Conservation (phyloP, 2,888 invertebrate genomes). For the Sminthurides aquaticus region DNA sequence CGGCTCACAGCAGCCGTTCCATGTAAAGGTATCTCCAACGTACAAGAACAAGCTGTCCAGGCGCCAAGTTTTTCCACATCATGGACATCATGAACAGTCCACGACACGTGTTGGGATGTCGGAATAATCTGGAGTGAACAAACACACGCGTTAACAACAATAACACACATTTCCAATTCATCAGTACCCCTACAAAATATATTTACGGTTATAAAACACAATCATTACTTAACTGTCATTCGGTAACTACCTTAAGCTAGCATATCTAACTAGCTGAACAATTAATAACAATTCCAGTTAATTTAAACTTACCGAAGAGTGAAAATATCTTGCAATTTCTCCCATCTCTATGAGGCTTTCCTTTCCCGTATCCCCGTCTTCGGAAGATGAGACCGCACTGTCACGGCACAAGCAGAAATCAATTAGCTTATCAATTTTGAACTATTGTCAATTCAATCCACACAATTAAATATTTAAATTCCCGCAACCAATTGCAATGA, state of each 20-base stretch:
- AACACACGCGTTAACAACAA: too few relatives aligned
- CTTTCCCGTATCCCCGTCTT: not conserved
- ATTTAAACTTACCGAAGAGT: not conserved
- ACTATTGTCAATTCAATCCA: too few relatives aligned
- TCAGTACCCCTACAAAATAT: too few relatives aligned
- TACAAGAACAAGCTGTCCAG: constrained; percentile 17
- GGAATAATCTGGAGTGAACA: constrained; percentile 15
- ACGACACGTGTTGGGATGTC: constrained; percentile 10
- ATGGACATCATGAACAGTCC: constrained; percentile 11
- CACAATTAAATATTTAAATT: too few relatives aligned
- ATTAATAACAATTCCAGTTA: too few relatives aligned
- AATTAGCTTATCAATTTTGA: not conserved
- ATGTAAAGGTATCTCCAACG: constrained; percentile 11
- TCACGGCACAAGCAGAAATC: not conserved
- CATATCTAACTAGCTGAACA: too few relatives aligned
- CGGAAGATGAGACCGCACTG: not conserved
- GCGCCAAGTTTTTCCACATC: not conserved
- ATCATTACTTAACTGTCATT: too few relatives aligned
- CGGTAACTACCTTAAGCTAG: too few relatives aligned
- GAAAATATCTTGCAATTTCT: not conserved
- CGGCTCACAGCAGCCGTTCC: constrained; percentile 9
- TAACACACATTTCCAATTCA: not conserved
- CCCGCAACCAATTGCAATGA: too few relatives aligned
- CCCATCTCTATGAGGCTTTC: not conserved
- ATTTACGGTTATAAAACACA: too few relatives aligned